These are phyloP conservation scores for Corythaeola cristata DNA, from an alignment of 2,113 vertebrate genomes.

Conservation along the genomic window DNA sequence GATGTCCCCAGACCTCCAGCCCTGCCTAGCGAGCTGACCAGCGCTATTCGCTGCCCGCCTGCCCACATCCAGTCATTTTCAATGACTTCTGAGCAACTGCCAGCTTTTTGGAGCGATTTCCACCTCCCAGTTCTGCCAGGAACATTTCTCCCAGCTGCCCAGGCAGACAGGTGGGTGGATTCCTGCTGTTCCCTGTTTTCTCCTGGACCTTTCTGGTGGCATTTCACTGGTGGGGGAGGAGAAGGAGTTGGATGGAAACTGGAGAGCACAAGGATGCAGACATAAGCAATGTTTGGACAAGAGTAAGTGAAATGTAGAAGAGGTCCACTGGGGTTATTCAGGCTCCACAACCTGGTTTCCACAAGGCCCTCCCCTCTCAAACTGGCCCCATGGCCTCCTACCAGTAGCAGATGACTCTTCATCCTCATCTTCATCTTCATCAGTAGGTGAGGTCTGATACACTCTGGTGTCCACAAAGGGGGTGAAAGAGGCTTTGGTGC, in stretches of 20 bases:
- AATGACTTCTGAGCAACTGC: not conserved
- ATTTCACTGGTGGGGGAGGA: not conserved
- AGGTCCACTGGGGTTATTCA: not conserved
- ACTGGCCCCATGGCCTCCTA: slow-evolving; percentile 30
- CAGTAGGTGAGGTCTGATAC: slow-evolving; percentile 94
- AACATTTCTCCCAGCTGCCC: not conserved
- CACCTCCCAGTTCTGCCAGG: not conserved
- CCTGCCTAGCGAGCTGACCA: not conserved
- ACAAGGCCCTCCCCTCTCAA: not conserved
- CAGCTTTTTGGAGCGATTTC: not conserved
- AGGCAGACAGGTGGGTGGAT: not conserved
- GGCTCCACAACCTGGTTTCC: not conserved
- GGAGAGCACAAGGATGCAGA: not conserved
- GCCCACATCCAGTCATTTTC: not conserved
- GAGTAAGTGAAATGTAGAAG: not conserved
- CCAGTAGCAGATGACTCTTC: slow-evolving; percentile 85
- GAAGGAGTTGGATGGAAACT: not conserved
- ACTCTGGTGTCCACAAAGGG: slow-evolving; percentile 96
- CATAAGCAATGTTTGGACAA: not conserved
- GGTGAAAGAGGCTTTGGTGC: slow-evolving; percentile 96
- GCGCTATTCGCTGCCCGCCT: not conserved
- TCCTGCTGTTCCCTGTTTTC: not conserved
- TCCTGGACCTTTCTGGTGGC: not conserved
- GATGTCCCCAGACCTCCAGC: not conserved
- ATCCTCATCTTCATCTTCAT: slow-evolving; percentile 88